These are phyloP conservation scores for Zaprionus camerounensis DNA, from an alignment of 1,140 invertebrate species.

Conservation along the genomic window DNA sequence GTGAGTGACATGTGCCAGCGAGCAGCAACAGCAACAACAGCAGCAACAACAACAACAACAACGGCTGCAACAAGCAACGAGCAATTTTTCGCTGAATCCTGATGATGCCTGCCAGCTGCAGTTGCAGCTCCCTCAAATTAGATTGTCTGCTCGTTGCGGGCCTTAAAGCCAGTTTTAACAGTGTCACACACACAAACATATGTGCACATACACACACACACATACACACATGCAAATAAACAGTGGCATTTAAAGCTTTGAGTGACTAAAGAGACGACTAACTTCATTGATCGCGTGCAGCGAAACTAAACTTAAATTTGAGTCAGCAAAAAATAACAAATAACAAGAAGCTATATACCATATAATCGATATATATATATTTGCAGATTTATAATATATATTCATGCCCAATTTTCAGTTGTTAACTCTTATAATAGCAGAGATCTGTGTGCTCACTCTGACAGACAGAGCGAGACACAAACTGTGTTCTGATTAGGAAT, in stretches of 20 bases:
- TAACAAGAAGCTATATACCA: too few species aligned
- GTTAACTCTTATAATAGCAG: too few species aligned
- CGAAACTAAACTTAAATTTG: too few species aligned
- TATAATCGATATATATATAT: too few species aligned
- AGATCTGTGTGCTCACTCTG: too few species aligned
- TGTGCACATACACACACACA: background rate
- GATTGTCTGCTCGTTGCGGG: constrained; percentile 21
- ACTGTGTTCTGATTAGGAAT: too few species aligned
- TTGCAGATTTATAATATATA: too few species aligned
- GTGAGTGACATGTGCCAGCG: constrained; percentile 44
- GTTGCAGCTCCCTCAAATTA: constrained; percentile 35
- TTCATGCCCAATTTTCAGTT: too few species aligned
- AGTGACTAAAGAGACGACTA: too few species aligned
- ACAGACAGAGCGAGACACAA: too few species aligned
- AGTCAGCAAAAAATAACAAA: too few species aligned
- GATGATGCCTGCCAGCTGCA: constrained; percentile 41
- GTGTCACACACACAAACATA: background rate
- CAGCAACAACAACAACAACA: background rate
- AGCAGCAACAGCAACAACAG: background rate
- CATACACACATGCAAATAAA: background rate
- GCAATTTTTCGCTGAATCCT: constrained; percentile 32
- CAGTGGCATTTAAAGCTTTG: background rate
- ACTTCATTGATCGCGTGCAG: too few species aligned
- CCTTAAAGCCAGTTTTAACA: constrained; percentile 19
- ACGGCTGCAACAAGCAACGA: constrained; percentile 7